Conservation (phyloP, 2,888 invertebrate species). For the Lasioglossum lativentre region DNA sequence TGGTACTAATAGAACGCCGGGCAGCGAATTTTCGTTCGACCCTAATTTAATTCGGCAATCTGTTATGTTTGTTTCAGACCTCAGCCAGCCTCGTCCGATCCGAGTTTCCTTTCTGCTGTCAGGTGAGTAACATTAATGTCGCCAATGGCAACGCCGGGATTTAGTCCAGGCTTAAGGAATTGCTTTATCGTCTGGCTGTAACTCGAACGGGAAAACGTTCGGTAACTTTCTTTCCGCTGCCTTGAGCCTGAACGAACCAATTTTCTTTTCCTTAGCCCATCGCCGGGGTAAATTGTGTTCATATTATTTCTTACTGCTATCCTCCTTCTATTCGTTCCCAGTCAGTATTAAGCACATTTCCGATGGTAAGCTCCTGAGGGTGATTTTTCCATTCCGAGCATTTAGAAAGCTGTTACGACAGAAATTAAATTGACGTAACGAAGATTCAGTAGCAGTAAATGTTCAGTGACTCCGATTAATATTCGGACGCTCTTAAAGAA, state of each 20-base stretch:
- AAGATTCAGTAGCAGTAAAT: too few relatives aligned
- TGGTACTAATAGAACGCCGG: neutral
- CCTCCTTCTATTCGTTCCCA: neutral
- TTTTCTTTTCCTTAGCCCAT: neutral
- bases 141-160: slow-evolving; percentile 15
- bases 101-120: slow-evolving; percentile 55
- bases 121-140: slow-evolving; percentile 64
- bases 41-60: slow-evolving; percentile 34
- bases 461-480: too few relatives aligned
- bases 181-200: slow-evolving; percentile 4
- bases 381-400: neutral
- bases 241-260: neutral
- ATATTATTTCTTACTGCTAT: neutral
- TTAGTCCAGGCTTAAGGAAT: slow-evolving; percentile 12
- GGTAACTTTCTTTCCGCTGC: neutral
- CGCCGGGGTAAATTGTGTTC: slow-evolving; percentile 6
- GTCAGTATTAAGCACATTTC: neutral
- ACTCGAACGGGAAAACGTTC: neutral
- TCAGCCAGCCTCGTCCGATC: slow-evolving; percentile 58
- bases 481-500: too few relatives aligned
- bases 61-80: slow-evolving; percentile 67
- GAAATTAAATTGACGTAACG: neutral
- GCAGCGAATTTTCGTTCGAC: slow-evolving; percentile 16
- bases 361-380: neutral
- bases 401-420: neutral